These are phyloP conservation scores for Podilymbus podiceps DNA, from an alignment of 2,113 vertebrate species.

Conservation along the genomic window DNA sequence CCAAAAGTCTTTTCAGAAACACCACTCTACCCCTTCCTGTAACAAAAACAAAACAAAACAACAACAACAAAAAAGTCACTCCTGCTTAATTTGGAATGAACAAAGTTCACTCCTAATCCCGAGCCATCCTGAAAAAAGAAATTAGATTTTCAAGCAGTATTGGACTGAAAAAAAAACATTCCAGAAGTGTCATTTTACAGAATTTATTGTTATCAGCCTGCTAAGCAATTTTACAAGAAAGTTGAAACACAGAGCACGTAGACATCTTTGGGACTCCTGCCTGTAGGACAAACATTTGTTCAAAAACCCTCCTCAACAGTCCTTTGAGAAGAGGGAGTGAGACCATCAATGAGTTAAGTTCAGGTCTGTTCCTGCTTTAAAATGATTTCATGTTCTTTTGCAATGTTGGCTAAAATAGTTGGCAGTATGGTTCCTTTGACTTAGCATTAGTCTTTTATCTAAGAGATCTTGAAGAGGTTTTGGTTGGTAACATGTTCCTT, in stretches of 20 bases:
- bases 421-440: background rate
- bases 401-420: background rate
- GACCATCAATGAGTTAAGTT: background rate
- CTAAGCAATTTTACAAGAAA: background rate
- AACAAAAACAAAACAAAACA: background rate
- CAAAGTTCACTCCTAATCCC: conserved; percentile 6
- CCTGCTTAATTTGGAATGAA: background rate
- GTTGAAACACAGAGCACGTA: background rate
- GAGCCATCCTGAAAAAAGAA: background rate
- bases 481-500: background rate
- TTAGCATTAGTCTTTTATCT: background rate
- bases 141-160: background rate
- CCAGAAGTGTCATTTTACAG: background rate
- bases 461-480: background rate
- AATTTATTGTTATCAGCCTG: background rate
- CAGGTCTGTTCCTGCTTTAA: background rate
- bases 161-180: background rate
- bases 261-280: background rate
- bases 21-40: background rate
- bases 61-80: background rate
- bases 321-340: background rate
- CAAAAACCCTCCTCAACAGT: background rate
- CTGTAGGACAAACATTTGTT: background rate
- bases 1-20: background rate
- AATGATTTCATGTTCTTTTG: background rate